phyloP scores from a whole-genome alignment of 35 echinoderm and acorn worm species.

The Anneissia japonica region DNA sequence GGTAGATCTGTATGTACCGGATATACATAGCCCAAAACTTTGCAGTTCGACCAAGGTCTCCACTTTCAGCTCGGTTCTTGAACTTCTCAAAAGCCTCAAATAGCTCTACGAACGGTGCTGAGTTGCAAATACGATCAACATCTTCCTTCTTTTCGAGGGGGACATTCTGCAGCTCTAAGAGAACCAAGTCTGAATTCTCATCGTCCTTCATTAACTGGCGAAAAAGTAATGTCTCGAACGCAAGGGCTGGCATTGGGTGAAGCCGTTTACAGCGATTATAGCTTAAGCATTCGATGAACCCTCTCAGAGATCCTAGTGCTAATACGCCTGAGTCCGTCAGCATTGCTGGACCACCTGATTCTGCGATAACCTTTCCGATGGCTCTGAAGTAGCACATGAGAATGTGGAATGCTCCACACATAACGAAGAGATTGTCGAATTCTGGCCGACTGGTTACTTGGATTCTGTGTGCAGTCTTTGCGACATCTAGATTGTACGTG shows the following conservation, averaged over 20 bases:
- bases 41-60: constrained; percentile 9
- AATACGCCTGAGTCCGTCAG: constrained; percentile 24
- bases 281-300: constrained; percentile 11
- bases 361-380: constrained; percentile 15
- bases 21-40: constrained; percentile 25
- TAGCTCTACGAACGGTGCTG: neutral
- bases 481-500: constrained; percentile 14
- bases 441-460: constrained; percentile 3
- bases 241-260: constrained; percentile 19
- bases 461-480: constrained; percentile 34
- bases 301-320: constrained; percentile 27
- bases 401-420: constrained; percentile 29
- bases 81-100: neutral
- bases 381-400: constrained; percentile 10
- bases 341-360: constrained; percentile 25
- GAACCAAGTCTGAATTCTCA: neutral
- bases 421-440: constrained; percentile 39
- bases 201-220: neutral
- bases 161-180: constrained; percentile 1
- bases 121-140: neutral
- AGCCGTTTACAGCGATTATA: constrained; percentile 33
- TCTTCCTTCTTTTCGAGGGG: neutral
- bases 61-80: neutral
- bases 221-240: constrained; percentile 29
- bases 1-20: neutral